Conservation (phyloP, 1,140 invertebrate species). For the Drosophila yakuba region DNA sequence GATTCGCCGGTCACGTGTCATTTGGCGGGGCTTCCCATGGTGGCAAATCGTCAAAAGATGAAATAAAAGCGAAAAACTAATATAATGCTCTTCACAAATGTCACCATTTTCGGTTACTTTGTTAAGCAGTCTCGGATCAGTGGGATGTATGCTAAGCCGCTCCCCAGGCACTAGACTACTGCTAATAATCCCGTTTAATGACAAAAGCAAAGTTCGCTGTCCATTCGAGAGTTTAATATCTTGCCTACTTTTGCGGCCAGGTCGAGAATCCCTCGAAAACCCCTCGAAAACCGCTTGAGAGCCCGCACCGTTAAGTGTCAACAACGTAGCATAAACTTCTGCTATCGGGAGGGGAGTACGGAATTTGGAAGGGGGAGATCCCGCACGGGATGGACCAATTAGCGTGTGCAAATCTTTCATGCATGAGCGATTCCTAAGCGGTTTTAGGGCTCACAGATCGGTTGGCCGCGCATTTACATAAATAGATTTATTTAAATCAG, state of each 20-base stretch:
- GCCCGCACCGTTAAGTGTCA: constrained; percentile 65
- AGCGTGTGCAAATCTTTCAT: constrained; percentile 75
- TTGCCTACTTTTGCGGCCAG: constrained; percentile 73
- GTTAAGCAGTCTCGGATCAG: constrained; percentile 8
- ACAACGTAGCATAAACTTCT: constrained; percentile 32
- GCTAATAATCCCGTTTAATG: constrained; percentile 67
- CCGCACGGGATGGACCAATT: constrained; percentile 60
- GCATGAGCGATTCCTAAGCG: constrained; percentile 73
- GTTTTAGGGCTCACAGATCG: constrained; percentile 46
- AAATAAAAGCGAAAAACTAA: constrained; percentile 47
- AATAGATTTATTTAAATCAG: constrained; percentile 74
- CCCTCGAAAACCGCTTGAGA: constrained; percentile 45
- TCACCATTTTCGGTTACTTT: constrained; percentile 67
- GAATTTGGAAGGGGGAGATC: constrained; percentile 6
- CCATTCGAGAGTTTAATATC: constrained; percentile 69
- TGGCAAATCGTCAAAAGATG: background rate
- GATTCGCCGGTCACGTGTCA: constrained; percentile 52
- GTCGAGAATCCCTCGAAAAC: constrained; percentile 61
- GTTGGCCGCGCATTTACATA: constrained; percentile 45
- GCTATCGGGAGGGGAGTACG: background rate
- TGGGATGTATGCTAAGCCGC: constrained; percentile 49
- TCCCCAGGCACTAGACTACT: constrained; percentile 39
- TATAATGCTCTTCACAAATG: constrained; percentile 62
- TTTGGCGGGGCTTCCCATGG: constrained; percentile 67
- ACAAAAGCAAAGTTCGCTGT: constrained; percentile 54